Evolutionary conservation across 2,113 vertebrate genomes (phyloP), one percentile per base, ranked within the genome.

Genomic region (Columba livia): DNA sequence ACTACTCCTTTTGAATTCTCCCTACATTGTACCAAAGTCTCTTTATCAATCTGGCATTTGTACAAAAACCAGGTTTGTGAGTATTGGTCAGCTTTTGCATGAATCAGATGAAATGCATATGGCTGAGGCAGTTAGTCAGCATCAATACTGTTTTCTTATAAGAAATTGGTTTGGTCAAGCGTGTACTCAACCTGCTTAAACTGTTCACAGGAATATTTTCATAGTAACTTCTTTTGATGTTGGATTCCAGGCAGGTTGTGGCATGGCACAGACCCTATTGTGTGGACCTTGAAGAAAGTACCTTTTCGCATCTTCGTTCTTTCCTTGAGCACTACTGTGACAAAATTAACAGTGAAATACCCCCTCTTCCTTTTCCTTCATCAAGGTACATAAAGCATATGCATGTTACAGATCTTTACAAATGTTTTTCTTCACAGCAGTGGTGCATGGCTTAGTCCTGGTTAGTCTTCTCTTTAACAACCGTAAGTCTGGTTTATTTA

Each of bases 241-340:
- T 75, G 80, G 80, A 73, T 93, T 96, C 64, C 94, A 99, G 99
- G 75, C 99, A 99, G 95, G 98, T 99, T 89, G 99, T 99, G 90
- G 99, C 99, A 3, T 99, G 99, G 99, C 99, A 99, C 95, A 98
- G 99, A 85, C 99, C 99, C 51, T 99, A 99, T 83, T 99, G 99
- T 73, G 99, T 99, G 3, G 99, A 99, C 96, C 98, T 99, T 84
- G 99, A 99, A 94, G 99, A 99, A 97, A 99, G 99, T 87, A 99
- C 99, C 11, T 99, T 99, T 95, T 98, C 99, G 2, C 99, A 99
- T 88, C 97, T 99, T 32, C 98, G 99, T 80, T 99, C 98, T 91
- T 99, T 99, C 94, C 98, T 99, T 8, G 99, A 99, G 96, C 98
- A 98, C 96, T 99, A 99, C 97, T 99, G 99, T 94, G 99, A 99